Conservation (phyloP, 2,888 invertebrate genomes). For the Ectemnius continuus region DNA sequence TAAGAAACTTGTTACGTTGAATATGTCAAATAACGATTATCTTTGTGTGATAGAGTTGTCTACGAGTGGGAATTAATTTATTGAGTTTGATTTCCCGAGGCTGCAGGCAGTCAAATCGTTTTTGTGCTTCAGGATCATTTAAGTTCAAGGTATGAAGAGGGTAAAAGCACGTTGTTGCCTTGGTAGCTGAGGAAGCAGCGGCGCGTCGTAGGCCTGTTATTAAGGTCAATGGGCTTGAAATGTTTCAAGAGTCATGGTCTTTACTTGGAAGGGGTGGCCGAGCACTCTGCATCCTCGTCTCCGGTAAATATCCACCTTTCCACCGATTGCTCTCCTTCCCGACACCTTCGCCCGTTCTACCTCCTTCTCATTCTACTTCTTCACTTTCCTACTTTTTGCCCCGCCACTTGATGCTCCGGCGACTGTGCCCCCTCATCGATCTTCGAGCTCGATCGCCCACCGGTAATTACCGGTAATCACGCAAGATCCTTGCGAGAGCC, state of each 20-base stretch:
- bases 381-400: constrained; percentile 20
- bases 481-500: constrained; percentile 61
- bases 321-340: constrained; percentile 39
- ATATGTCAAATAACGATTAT: no score
- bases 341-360: constrained; percentile 9
- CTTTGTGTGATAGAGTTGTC: no score
- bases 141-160: not conserved
- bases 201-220: constrained; percentile 61
- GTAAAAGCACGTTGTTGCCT: constrained; percentile 33
- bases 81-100: no score
- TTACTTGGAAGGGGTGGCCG: constrained; percentile 45
- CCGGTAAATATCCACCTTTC: constrained; percentile 63
- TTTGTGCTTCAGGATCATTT: no score
- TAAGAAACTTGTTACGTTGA: no score
- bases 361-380: constrained; percentile 10
- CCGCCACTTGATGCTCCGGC: constrained; percentile 11
- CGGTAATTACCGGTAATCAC: constrained; percentile 69
- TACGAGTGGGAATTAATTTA: no score
- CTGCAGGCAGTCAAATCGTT: no score
- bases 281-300: constrained; percentile 37
- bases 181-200: constrained; percentile 49
- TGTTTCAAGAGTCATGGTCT: constrained; percentile 65
- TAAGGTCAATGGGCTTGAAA: constrained; percentile 66
- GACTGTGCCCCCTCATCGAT: constrained; percentile 49
- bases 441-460: constrained; percentile 35